Evolutionary conservation across 1,140 invertebrate genomes (phyloP).

Genomic region (Pogonomyrmex californicus): DNA sequence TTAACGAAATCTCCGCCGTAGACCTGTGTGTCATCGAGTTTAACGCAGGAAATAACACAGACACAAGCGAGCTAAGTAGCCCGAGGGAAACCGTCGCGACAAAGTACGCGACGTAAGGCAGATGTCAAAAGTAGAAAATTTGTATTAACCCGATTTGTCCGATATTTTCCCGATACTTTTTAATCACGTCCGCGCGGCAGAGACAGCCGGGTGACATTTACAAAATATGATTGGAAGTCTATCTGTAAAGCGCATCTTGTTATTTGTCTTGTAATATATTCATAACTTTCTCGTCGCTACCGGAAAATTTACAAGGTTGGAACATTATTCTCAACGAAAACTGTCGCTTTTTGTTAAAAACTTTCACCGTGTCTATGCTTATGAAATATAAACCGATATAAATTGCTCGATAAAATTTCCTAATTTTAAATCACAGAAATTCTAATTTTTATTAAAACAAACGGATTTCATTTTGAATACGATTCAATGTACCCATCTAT

Average conservation of each 20-base stretch:
- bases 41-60: slow-evolving; percentile 37
- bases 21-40: not conserved
- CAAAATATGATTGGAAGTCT: slow-evolving; percentile 51
- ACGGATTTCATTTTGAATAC: not conserved
- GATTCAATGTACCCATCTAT: not conserved
- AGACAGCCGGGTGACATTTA: slow-evolving; percentile 48
- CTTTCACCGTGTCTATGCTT: not conserved
- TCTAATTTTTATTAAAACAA: not conserved
- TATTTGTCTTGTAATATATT: slow-evolving; percentile 53
- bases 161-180: slow-evolving; percentile 57
- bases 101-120: slow-evolving; percentile 13
- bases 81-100: not conserved
- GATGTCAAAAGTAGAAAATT: slow-evolving; percentile 37
- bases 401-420: slow-evolving; percentile 25
- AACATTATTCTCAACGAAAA: slow-evolving; percentile 43
- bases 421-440: slow-evolving; percentile 24
- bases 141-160: slow-evolving; percentile 42
- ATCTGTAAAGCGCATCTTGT: slow-evolving; percentile 48
- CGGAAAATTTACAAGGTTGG: slow-evolving; percentile 44
- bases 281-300: slow-evolving; percentile 35
- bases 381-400: not conserved
- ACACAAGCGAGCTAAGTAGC: not conserved
- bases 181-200: slow-evolving; percentile 43
- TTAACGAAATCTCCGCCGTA: not conserved
- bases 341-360: slow-evolving; percentile 44